Evolutionary conservation across 2,113 vertebrate genomes (phyloP).

Genomic region (Spilogale gracilis): DNA sequence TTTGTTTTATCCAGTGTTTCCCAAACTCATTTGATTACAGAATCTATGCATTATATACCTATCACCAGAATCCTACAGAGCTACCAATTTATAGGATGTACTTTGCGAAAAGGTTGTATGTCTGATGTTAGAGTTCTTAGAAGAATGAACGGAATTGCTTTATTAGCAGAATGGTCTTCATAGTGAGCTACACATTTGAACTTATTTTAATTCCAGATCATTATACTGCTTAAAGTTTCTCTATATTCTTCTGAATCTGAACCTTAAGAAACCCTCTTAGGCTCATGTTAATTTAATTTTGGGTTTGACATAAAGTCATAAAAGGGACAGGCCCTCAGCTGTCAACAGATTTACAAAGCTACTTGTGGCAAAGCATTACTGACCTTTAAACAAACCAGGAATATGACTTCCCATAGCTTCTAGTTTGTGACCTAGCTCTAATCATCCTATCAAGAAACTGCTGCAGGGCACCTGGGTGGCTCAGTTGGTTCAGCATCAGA

Average conservation of each 20-base stretch:
- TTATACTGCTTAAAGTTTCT: neutral
- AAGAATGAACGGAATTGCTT: constrained; percentile 54
- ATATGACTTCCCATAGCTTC: neutral
- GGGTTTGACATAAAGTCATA: neutral
- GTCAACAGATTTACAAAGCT: constrained; percentile 16
- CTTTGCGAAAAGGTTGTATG: constrained; percentile 33
- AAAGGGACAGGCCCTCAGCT: constrained; percentile 2
- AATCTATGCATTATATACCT: neutral
- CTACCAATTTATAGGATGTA: constrained; percentile 16
- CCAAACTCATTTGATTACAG: constrained; percentile 29
- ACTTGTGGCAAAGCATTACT: neutral
- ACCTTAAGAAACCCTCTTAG: neutral
- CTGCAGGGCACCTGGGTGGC: neutral
- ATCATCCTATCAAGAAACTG: neutral
- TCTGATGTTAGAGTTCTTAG: constrained; percentile 54
- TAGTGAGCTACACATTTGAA: neutral
- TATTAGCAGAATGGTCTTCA: neutral
- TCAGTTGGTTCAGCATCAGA: neutral
- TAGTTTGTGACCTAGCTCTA: constrained; percentile 51
- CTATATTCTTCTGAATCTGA: neutral
- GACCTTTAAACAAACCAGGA: constrained; percentile 44
- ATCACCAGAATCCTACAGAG: neutral
- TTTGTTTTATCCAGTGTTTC: constrained; percentile 47
- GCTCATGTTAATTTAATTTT: constrained; percentile 36
- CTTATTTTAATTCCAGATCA: constrained; percentile 18